Evolutionary conservation across 2,797 vertebrate genomes (phyloP), one percentile per base, ranked within the genome.

Genomic region (Botia kubotai): DNA sequence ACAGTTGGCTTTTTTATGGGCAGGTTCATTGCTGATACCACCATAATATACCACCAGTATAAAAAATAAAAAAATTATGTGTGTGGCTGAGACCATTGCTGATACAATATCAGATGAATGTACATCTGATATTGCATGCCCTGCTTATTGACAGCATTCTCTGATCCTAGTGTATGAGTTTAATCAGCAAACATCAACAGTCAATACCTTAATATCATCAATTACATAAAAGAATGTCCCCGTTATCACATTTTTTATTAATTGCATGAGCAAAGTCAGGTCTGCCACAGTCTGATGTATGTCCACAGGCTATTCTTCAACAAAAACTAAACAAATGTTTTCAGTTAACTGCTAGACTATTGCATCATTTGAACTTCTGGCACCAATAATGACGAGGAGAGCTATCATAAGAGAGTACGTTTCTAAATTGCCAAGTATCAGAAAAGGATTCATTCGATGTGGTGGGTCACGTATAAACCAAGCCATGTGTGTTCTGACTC

Each of bases 401-500:
- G 10, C 43, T 10, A 50, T 21, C 53, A 48, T 39, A 75, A 60
- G 14, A 26, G 73, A 23, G 46, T 43, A 72, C 19, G 36, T 57
- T 67, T 72, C 36, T 77, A 39, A 39, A 63, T 70, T 8, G 48
- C 17, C 29, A 81, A 33, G 17, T 17, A 75, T n/a, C 14, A 26
- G 65, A 19, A 48, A 23, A 53, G 50, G n/a, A 68, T 48, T 55
- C 21, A 36, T 50, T 74, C 55, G 6, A 82, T 69, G 52, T 62
- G 62, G 70, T 77, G 52, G 50, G 75, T 17, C 60, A 53, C 48
- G 53, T 68, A 29, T 72, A 50, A 77, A 79, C 62, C 46, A 58
- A 72, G 58, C 75, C 52, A 82, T 66, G 69, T 77, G 75, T 77
- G 68, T 39, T 46, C 21, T 67, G 80, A 82, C 74, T 82, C 80